A percentile compares a stretch with the other conserved stretches of the same genome.
Conservation (phyloP, 2,888 invertebrate species). For the Gandaritis pyraliata region DNA sequence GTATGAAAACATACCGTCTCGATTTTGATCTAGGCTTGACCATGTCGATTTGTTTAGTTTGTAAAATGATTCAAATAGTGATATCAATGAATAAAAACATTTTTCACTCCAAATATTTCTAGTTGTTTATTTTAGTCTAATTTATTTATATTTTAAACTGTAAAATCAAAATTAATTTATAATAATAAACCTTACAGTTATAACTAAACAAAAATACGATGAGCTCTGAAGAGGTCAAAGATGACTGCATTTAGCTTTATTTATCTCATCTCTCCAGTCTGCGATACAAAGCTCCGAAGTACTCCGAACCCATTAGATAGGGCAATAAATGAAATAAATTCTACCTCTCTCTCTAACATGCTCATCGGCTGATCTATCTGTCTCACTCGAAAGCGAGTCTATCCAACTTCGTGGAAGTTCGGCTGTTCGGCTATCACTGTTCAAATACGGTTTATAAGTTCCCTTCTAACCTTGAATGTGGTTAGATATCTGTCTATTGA, state of each 20-base stretch:
- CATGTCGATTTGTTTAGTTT: too few species aligned
- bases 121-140: too few species aligned
- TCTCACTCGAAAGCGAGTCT: slow-evolving; percentile 58
- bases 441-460: slow-evolving; percentile 76
- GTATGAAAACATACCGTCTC: too few species aligned
- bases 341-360: slow-evolving; percentile 51
- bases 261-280: slow-evolving; percentile 63
- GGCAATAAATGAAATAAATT: slow-evolving; percentile 77
- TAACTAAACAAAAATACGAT: too few species aligned
- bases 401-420: slow-evolving; percentile 62
- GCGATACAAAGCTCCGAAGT: slow-evolving; percentile 53
- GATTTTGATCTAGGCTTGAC: too few species aligned
- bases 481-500: slow-evolving; percentile 56
- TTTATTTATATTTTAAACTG: too few species aligned
- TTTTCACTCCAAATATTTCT: too few species aligned
- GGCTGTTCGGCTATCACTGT: slow-evolving; percentile 76
- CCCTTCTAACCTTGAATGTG: slow-evolving; percentile 74
- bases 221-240: slow-evolving; percentile 38
- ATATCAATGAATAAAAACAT: too few species aligned
- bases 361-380: slow-evolving; percentile 29
- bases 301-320: slow-evolving; percentile 64
- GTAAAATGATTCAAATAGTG: too few species aligned
- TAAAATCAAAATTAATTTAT: too few species aligned
- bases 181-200: too few species aligned
- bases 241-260: slow-evolving; percentile 51